Evolutionary conservation across 1,140 invertebrate genomes (phyloP), one percentile per base, ranked within the genome.

Genomic region (Pseudomyrmex gracilis): DNA sequence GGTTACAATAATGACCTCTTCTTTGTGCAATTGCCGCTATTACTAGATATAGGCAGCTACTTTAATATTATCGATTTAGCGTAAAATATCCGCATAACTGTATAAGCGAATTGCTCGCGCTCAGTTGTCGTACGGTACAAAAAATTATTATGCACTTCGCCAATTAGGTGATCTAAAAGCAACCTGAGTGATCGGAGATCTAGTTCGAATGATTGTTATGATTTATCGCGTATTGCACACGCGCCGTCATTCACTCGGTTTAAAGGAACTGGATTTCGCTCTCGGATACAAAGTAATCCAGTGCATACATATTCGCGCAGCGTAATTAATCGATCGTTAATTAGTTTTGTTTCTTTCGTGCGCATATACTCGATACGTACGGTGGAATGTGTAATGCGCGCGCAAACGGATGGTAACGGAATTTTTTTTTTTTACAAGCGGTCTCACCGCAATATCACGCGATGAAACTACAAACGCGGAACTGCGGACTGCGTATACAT

Each of bases 1-100:
- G 49, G 22, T 85, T 73, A 49, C 7, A 10, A 34, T 73, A 68
- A 63, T 61, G 70, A 17, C 43, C 47, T 15, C 8, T 51, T 84
- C 63, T 70, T 85, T 49, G 77, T 53, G 15, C 15, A 49, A 85
- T 85, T 85, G 63, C 64, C 20, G 55, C 60, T 22, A 76, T 85
- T 84, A 9, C 34, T 10, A n/a, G 5, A n/a, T 22, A 73, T 83
- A n/a, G 55, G 51, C 45, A 4, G 49, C 15, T 49, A 68, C 57
- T 61, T 43, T 61, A 13, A 43, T 24, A 74, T 49, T 47, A 73
- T 73, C 17, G 1, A n/a, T 15, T 15, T 15, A 17, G 22, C 17
- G 22, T 13, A 57, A 57, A 20, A 22, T 43, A 47, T 84, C 57
- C n/a, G 68, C 67, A 20, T 68, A 68, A 74, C 73, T 51, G 57